These are phyloP conservation scores for Coptotermes formosanus DNA, from an alignment of 1,140 invertebrate genomes.

Conservation along the genomic window DNA sequence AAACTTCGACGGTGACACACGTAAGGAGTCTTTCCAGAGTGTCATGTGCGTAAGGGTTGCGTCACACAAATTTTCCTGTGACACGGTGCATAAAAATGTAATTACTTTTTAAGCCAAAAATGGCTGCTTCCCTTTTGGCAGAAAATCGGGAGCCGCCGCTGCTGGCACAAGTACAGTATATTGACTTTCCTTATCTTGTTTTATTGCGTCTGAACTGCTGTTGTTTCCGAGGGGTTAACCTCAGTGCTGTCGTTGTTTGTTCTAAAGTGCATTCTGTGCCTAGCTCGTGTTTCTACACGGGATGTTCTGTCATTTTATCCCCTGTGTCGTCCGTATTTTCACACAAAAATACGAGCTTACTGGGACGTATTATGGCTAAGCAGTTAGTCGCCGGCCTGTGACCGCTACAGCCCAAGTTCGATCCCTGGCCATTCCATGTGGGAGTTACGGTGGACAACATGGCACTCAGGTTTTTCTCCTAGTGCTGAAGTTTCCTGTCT, in stretches of 20 bases:
- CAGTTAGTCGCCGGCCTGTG: too few relatives aligned
- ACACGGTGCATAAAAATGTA: too few relatives aligned
- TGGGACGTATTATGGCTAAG: too few relatives aligned
- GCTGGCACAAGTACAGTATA: background rate
- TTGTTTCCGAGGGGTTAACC: background rate
- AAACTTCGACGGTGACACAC: too few relatives aligned
- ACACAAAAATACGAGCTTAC: background rate
- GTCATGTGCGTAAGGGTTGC: too few relatives aligned
- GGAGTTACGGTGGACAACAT: too few relatives aligned
- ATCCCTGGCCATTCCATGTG: too few relatives aligned
- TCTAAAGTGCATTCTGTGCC: background rate
- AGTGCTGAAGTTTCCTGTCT: too few relatives aligned
- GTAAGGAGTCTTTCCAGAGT: too few relatives aligned
- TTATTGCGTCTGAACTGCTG: background rate
- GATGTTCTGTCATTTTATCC: background rate
- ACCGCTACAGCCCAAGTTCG: too few relatives aligned
- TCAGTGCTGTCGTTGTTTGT: background rate
- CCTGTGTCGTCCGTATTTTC: background rate
- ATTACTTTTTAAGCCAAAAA: background rate
- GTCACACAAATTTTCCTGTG: too few relatives aligned
- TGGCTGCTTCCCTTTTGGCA: background rate
- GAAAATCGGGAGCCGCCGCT: background rate
- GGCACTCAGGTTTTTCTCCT: too few relatives aligned
- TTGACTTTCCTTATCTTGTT: background rate
- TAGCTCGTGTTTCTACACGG: background rate